phyloP scores from a whole-genome alignment of 2,797 vertebrate species.

The Steatocranus sp. region DNA sequence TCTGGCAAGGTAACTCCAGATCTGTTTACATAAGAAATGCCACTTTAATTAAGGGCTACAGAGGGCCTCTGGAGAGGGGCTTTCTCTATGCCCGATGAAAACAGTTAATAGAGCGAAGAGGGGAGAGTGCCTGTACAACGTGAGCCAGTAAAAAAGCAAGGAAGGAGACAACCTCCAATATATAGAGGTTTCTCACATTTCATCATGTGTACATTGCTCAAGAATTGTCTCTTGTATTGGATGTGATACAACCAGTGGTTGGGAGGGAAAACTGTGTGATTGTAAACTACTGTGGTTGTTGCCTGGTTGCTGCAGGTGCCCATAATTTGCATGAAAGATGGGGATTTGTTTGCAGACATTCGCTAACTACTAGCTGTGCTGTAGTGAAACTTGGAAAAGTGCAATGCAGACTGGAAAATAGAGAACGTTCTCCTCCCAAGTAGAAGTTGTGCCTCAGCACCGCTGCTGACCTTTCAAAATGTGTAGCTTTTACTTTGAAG shows the following conservation, averaged over 20 bases:
- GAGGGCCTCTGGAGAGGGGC: conserved; percentile 31
- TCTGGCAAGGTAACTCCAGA: conserved; percentile 53
- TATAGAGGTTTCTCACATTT: background rate
- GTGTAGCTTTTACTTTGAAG: background rate
- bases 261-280: background rate
- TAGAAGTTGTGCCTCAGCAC: background rate
- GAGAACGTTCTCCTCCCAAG: background rate
- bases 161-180: background rate
- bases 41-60: conserved; percentile 71
- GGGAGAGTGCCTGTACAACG: background rate
- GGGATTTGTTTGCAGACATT: background rate
- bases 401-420: background rate
- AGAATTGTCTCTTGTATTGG: background rate
- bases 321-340: background rate
- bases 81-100: conserved; percentile 60
- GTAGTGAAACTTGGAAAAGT: background rate
- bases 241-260: background rate
- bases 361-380: background rate
- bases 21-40: conserved; percentile 73
- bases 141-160: background rate
- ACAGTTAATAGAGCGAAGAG: conserved; percentile 50
- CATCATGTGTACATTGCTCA: background rate
- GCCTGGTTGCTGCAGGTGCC: background rate
- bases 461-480: background rate
- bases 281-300: background rate